A percentile compares a stretch with the other conserved stretches of the same genome.
Conservation (phyloP, 2,888 invertebrate genomes). For the Thereva unica region DNA sequence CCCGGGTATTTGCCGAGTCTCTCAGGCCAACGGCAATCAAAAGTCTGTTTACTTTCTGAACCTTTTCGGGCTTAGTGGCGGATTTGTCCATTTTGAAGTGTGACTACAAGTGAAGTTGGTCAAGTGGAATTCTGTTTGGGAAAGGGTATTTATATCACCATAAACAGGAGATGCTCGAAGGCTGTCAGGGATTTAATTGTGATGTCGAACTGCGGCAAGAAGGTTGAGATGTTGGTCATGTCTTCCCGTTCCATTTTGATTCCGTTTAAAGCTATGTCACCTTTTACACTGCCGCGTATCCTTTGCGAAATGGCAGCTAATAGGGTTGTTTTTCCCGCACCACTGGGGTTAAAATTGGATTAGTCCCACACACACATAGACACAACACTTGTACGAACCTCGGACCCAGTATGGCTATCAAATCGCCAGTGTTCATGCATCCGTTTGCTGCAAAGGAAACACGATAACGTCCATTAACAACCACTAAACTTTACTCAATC, state of each 20-base stretch:
- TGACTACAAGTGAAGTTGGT: conserved; percentile 61
- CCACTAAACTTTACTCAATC: background rate
- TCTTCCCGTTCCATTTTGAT: conserved; percentile 65
- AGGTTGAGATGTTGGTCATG: conserved; percentile 78
- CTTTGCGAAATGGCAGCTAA: conserved; percentile 74
- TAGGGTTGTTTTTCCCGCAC: conserved; percentile 77
- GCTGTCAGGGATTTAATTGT: conserved; percentile 79
- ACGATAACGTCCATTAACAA: background rate
- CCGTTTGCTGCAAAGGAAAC: conserved; percentile 65
- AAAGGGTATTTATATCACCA: conserved; percentile 63
- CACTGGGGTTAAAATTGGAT: conserved; percentile 60
- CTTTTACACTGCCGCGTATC: conserved; percentile 68
- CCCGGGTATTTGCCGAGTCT: conserved; percentile 71
- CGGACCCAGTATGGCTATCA: conserved; percentile 76
- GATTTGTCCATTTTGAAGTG: conserved; percentile 73
- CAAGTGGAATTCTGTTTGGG: conserved; percentile 7
- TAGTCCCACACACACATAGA: background rate
- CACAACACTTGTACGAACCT: conserved; percentile 59
- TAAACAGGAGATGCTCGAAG: conserved; percentile 81
- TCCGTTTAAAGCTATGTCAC: conserved; percentile 74
- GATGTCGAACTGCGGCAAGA: conserved; percentile 84
- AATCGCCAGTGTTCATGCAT: conserved; percentile 67
- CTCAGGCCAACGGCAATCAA: conserved; percentile 69
- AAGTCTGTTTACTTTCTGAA: conserved; percentile 51
- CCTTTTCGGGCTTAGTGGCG: conserved; percentile 56